Base-by-base conservation (phyloP, 2,888 invertebrate species). In the Acrocyrtus sp. region DNA sequence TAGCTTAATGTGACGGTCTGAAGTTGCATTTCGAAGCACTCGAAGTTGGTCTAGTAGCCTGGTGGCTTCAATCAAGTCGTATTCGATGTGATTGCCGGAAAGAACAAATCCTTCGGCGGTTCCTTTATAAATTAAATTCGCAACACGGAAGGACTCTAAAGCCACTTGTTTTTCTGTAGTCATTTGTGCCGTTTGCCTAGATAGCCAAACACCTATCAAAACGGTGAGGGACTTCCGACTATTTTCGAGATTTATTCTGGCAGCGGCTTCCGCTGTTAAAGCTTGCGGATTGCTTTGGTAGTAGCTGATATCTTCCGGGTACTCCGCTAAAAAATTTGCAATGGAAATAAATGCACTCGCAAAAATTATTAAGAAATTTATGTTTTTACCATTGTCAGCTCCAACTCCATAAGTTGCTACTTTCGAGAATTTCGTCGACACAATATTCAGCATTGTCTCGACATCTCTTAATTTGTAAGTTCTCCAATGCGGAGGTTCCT, bases 101-200 rank as follows among this genome's bases (percentile, higher is more conserved):
- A n/a, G n/a, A n/a, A n/a, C n/a, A 34, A 50, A 5, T 10, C 53
- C 53, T 3, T 17, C n/a, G 3, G 19, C 53, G 27, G 53, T 53
- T 27, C 29, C 53, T 4, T 17, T 12, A 19, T n/a, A 53, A 17
- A 53, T 53, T n/a, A 10, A n/a, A 53, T 53, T 53, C 10, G 53
- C 53, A 27, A 15, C 27, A n/a, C n/a, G 6, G 4, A 22, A 26
- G 3, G 53, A 10, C 29, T 53, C 53, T 6, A 53, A 15, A 4
- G 53, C 53, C 3, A 53, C 12, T 4, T 53, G 10, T 3, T 15
- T n/a, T 29, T 53, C 53, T 3, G 5, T 27, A 17, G 24, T 17
- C 12, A 10, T 26, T 29, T 29, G 53, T 5, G 6, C n/a, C 3
- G 19, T 4, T n/a, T 4, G 5, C 4, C 27, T 19, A 3, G 12